Percentiles rank a stretch among this genome's conserved stretches.
Conservation (phyloP, 2,113 vertebrate genomes). For the Cercocebus atys region DNA sequence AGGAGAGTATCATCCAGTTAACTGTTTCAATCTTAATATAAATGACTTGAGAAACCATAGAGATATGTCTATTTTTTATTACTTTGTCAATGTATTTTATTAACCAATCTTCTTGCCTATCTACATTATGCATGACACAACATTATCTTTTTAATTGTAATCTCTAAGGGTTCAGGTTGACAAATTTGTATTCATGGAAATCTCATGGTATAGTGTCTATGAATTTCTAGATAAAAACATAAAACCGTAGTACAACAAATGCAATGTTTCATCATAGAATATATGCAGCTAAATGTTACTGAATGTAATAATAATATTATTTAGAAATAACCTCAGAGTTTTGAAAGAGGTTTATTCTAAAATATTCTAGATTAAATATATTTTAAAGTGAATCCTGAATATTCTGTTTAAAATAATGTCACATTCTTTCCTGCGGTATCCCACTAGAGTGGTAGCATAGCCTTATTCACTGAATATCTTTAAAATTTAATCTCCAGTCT, state of each 20-base stretch:
- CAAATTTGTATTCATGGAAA: conserved; percentile 56
- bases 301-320: neutral
- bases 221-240: conserved; percentile 44
- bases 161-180: conserved; percentile 2
- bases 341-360: neutral
- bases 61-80: neutral
- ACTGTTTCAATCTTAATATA: conserved; percentile 27
- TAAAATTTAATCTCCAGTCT: neutral
- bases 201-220: neutral
- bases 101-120: conserved; percentile 19
- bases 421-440: neutral
- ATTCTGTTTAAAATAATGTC: neutral
- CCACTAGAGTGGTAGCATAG: neutral
- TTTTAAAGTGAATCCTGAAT: conserved; percentile 1
- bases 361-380: neutral
- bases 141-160: conserved; percentile 12
- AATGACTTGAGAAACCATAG: conserved; percentile 5
- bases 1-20: neutral
- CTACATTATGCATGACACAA: neutral
- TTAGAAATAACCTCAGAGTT: conserved; percentile 18
- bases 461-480: neutral
- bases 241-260: conserved; percentile 9
- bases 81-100: conserved; percentile 53
- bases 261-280: neutral
- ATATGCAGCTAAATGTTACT: neutral